These are phyloP conservation scores for Graptemys geographica DNA, from an alignment of 2,797 vertebrate species.

Conservation along the genomic window DNA sequence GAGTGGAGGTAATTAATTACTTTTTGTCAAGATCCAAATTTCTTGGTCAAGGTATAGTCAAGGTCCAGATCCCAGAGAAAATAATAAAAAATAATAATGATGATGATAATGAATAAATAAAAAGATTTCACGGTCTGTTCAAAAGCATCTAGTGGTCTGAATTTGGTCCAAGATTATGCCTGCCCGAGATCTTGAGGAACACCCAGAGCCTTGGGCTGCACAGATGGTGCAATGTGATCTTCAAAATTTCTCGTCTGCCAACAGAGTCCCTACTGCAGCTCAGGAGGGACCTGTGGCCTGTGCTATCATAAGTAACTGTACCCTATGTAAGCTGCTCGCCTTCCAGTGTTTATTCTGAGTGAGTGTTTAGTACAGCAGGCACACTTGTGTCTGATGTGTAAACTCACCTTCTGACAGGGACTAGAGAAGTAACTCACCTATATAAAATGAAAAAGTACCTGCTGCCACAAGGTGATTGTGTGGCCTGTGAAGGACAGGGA, in stretches of 20 bases:
- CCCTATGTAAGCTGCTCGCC: neutral
- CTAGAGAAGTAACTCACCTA: neutral
- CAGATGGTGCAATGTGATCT: neutral
- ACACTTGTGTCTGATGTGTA: neutral
- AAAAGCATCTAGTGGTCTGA: too few species aligned
- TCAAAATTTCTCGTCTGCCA: neutral
- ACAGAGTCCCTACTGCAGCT: neutral
- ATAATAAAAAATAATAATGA: too few species aligned
- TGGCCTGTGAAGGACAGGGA: neutral
- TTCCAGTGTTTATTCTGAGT: neutral
- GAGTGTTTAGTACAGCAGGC: neutral
- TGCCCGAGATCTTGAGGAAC: neutral
- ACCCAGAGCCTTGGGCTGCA: neutral
- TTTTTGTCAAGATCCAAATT: too few species aligned
- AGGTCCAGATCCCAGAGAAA: too few species aligned
- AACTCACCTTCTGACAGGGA: neutral
- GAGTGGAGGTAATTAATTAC: too few species aligned
- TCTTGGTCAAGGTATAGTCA: too few species aligned
- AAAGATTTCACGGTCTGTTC: too few species aligned
- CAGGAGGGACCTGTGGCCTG: neutral
- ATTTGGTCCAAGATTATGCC: too few species aligned
- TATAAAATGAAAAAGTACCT: neutral
- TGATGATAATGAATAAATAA: too few species aligned
- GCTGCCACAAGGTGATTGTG: neutral
- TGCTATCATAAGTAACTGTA: neutral